A percentile compares a stretch with the other conserved stretches of the same genome.
These are phyloP conservation scores for Columbina picui DNA, from an alignment of 2,113 vertebrate species.

Conservation along the genomic window DNA sequence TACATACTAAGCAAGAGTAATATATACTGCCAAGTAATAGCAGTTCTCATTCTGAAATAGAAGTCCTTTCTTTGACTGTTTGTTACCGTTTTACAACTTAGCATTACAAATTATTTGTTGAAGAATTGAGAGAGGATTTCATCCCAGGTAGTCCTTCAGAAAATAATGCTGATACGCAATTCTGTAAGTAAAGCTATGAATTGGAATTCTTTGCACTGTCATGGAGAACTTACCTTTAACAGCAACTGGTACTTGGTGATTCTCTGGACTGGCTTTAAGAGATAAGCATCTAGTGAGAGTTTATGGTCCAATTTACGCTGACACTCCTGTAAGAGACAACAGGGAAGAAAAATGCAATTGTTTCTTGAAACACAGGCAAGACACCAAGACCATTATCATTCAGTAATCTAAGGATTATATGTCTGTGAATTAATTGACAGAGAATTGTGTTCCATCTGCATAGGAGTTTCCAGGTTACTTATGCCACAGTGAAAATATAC, in stretches of 20 bases:
- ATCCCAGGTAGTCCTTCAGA: not conserved
- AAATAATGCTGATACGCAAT: not conserved
- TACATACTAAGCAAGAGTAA: not conserved
- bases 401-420: not conserved
- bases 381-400: not conserved
- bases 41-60: not conserved
- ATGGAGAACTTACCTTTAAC: slow-evolving; percentile 78
- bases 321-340: slow-evolving; percentile 63
- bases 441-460: not conserved
- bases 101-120: not conserved
- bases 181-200: not conserved
- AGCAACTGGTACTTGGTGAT: slow-evolving; percentile 93
- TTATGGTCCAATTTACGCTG: slow-evolving; percentile 92
- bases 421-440: not conserved
- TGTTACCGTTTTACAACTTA: not conserved
- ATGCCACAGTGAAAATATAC: not conserved
- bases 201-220: not conserved
- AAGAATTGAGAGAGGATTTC: not conserved
- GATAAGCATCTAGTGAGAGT: slow-evolving; percentile 90
- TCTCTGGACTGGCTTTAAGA: slow-evolving; percentile 91
- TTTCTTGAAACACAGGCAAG: not conserved
- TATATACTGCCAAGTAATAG: not conserved
- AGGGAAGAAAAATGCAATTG: not conserved
- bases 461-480: not conserved
- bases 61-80: not conserved